A percentile compares a stretch with the other conserved stretches of the same genome.
Evolutionary conservation across 2,113 vertebrate species (phyloP).

Genomic region (Bubo bubo): DNA sequence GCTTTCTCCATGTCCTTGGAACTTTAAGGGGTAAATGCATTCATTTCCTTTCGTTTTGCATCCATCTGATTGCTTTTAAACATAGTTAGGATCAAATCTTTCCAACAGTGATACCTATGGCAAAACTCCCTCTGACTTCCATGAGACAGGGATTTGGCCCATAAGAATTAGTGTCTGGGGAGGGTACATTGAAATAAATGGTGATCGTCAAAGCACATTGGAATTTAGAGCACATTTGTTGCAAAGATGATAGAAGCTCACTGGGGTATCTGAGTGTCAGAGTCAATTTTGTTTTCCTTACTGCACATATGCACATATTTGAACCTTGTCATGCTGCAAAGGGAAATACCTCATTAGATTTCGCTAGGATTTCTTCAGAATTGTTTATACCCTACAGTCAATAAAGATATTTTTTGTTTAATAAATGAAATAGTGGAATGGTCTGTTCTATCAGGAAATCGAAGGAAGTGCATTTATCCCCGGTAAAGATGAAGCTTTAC

Average conservation of each 20-base stretch:
- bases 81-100: conserved; percentile 10
- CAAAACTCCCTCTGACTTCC: conserved; percentile 37
- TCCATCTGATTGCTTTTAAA: background rate
- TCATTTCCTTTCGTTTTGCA: conserved; percentile 2
- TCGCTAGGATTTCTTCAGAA: conserved; percentile 5
- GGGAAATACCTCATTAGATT: conserved; percentile 52
- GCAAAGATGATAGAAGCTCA: conserved; percentile 43
- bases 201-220: conserved; percentile 57
- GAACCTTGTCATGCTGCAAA: conserved; percentile 21
- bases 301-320: conserved; percentile 35
- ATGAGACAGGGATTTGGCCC: background rate
- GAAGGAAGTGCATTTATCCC: conserved; percentile 34
- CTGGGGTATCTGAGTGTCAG: conserved; percentile 46
- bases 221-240: conserved; percentile 64
- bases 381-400: conserved; percentile 24
- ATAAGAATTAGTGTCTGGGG: conserved; percentile 21
- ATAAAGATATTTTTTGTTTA: conserved; percentile 52
- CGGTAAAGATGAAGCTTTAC: conserved; percentile 50
- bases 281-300: conserved; percentile 51
- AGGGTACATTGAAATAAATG: conserved; percentile 45
- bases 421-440: conserved; percentile 33
- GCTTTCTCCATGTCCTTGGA: background rate
- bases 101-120: background rate
- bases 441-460: conserved; percentile 26
- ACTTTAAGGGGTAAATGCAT: background rate